Conservation (phyloP, 2,113 vertebrate genomes). For the Orycteropus afer region DNA sequence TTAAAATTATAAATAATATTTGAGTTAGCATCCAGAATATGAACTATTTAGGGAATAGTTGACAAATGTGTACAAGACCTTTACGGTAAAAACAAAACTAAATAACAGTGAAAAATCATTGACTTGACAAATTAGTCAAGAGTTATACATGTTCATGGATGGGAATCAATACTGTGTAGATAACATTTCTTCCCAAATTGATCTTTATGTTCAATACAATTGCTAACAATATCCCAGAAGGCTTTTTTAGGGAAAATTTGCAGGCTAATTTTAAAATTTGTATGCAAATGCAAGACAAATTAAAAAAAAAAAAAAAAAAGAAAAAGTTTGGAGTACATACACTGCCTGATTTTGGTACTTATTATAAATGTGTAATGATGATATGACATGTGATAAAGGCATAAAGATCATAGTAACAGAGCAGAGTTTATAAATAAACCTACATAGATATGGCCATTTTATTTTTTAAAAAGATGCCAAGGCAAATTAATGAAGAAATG, state of each 20-base stretch:
- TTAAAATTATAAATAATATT: not conserved
- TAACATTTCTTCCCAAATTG: not conserved
- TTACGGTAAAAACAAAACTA: not conserved
- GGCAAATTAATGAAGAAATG: not conserved
- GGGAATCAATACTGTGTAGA: not conserved
- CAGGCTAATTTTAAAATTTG: not conserved
- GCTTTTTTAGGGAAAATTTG: not conserved
- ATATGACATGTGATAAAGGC: not conserved
- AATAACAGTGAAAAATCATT: not conserved
- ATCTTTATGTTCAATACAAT: not conserved
- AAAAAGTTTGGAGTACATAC: not conserved
- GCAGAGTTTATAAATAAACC: not conserved
- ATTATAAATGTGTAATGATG: not conserved
- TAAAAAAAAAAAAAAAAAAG: not conserved
- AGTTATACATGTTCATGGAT: not conserved
- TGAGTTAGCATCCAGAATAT: not conserved
- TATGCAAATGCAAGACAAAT: not conserved
- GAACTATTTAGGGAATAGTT: not conserved
- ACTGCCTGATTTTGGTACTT: not conserved
- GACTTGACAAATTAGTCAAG: not conserved
- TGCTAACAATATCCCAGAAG: not conserved
- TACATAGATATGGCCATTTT: not conserved
- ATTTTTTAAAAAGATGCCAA: not conserved
- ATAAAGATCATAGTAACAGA: not conserved
- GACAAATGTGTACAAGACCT: not conserved